These are phyloP conservation scores for Chrysocyon brachyurus DNA, from an alignment of 2,797 vertebrate genomes.

Conservation along the genomic window DNA sequence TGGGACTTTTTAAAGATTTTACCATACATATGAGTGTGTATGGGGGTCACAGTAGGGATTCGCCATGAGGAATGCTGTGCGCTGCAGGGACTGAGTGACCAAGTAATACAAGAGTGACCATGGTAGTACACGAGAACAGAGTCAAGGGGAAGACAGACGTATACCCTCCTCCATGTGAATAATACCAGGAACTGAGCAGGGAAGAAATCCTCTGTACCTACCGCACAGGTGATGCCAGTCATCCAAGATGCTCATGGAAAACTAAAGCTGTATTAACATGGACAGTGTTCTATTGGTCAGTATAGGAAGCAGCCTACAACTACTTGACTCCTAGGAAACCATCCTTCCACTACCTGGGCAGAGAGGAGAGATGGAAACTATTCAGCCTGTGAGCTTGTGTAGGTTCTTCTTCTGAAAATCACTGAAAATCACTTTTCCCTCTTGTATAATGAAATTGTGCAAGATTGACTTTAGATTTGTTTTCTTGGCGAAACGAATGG, in stretches of 20 bases:
- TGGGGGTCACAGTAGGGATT: neutral
- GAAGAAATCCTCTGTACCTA: neutral
- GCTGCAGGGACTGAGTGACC: neutral
- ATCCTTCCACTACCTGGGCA: neutral
- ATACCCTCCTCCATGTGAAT: neutral
- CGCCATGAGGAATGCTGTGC: neutral
- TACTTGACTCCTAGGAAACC: neutral
- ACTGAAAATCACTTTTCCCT: neutral
- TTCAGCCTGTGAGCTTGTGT: neutral
- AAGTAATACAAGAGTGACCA: fast-evolving
- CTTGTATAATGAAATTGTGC: neutral
- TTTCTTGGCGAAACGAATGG: neutral
- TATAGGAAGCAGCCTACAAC: neutral
- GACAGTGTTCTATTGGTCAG: neutral
- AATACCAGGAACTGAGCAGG: neutral
- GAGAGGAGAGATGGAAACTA: neutral
- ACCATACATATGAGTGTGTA: neutral
- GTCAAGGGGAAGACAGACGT: fast-evolving
- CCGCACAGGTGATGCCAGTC: too few species aligned
- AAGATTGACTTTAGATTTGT: neutral
- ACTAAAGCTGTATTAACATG: neutral
- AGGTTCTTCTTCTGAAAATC: neutral
- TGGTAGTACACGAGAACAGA: too few species aligned
- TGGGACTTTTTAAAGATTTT: neutral
- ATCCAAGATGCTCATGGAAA: too few species aligned